Evolutionary conservation across 1,140 invertebrate genomes (phyloP), one percentile per base, ranked within the genome.

Genomic region (Odontomachus brunneus): DNA sequence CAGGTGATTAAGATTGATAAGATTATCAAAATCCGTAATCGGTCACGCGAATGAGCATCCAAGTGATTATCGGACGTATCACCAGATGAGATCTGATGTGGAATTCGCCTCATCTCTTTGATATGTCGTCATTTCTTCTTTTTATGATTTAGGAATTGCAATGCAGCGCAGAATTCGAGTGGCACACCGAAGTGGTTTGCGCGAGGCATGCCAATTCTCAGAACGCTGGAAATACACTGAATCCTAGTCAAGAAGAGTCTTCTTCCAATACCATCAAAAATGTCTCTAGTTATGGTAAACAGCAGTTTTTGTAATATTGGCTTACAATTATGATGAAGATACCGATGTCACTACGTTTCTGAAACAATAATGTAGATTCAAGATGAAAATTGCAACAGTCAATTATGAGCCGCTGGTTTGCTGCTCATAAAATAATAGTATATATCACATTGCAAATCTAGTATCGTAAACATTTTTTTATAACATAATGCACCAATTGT

Each of bases 131-230:
- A 4, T 38, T 24, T 38, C 9, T 33, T 71, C n/a, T 81, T 17
- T 1, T 86, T 53, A 55, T 44, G 15, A 57, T 65, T 38, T 22
- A 87, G 85, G 86, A 88, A 44, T 83, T 81, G 1, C n/a, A 84
- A 0, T 91, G 90, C 66, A 84, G 53, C 12, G 86, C 67, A 0
- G 59, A 85, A 67, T 91, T 91, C 33, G 88, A 91, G 44, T 90
- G 89, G 90, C 38, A 87, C n/a, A 90, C 90, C 2, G 88, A 74
- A 9, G 60, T 90, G 0, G 84, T 86, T 51, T 90, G 89, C 29
- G 19, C 38, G 24, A 57, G 69, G 26, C 33, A 78, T 57, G 75
- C 75, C 12, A 78, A 26, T 26, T 78, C 75, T 44, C 75, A 5
- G 22, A 26, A 44, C 63, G 38, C 4, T 44, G 38, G 38, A 11